Percentiles rank a stretch among this genome's conserved stretches.
Conservation (phyloP, 2,888 invertebrate species). For the Eristalinus aeneus region DNA sequence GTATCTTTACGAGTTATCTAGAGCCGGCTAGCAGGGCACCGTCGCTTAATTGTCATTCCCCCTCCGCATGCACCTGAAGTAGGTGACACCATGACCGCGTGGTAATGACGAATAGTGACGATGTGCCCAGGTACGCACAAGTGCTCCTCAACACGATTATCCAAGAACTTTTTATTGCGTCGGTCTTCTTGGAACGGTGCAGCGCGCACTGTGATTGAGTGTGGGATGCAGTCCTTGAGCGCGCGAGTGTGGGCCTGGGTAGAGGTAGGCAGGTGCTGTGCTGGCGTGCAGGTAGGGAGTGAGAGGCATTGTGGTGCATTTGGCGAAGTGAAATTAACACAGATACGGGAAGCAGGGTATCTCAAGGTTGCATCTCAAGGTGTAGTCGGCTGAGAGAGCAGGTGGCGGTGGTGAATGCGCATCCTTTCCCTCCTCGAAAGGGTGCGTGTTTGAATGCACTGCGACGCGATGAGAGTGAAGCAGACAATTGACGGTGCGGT, state of each 20-base stretch:
- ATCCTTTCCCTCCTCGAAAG: neutral
- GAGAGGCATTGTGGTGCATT: neutral
- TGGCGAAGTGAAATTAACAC: neutral
- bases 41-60: slow-evolving; percentile 17
- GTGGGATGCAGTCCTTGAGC: slow-evolving; percentile 5
- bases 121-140: slow-evolving; percentile 5
- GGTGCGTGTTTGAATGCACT: neutral
- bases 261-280: slow-evolving; percentile 35
- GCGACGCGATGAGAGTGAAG: neutral
- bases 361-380: slow-evolving; percentile 13
- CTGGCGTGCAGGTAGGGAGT: neutral
- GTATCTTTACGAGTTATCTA: slow-evolving; percentile 40
- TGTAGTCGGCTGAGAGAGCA: slow-evolving; percentile 9
- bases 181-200: slow-evolving; percentile 16
- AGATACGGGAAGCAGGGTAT: neutral
- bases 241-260: neutral
- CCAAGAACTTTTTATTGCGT: slow-evolving; percentile 5
- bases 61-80: slow-evolving; percentile 29
- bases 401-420: neutral
- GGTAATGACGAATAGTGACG: slow-evolving; percentile 11
- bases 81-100: slow-evolving; percentile 23
- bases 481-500: neutral
- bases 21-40: slow-evolving; percentile 9
- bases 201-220: neutral
- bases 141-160: slow-evolving; percentile 3